These are phyloP conservation scores for Taurulus bubalis DNA, from an alignment of 2,113 vertebrate species.

Conservation along the genomic window DNA sequence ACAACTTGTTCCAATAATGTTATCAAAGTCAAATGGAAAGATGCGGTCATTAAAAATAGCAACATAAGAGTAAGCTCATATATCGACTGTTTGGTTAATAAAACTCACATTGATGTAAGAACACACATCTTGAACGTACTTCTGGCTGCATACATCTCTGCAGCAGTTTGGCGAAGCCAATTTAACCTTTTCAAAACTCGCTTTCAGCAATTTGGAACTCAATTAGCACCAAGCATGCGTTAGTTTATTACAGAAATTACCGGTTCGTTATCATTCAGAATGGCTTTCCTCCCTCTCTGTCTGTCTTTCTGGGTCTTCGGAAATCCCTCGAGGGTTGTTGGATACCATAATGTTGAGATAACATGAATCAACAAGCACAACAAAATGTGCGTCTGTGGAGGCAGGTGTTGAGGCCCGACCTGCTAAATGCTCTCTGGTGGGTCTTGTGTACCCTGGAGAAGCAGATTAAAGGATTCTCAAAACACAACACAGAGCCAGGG, in stretches of 20 bases:
- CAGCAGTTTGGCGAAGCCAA: slow-evolving; percentile 33
- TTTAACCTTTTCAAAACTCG: slow-evolving; percentile 61
- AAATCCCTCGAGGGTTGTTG: slow-evolving; percentile 49
- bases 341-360: slow-evolving; percentile 50
- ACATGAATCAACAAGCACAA: slow-evolving; percentile 60
- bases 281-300: slow-evolving; percentile 13
- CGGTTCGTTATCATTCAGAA: slow-evolving; percentile 55
- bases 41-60: slow-evolving; percentile 8
- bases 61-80: background rate
- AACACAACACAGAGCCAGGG: slow-evolving; percentile 46
- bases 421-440: slow-evolving; percentile 53
- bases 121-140: background rate
- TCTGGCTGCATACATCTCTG: background rate
- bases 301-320: slow-evolving; percentile 33
- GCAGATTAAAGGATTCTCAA: slow-evolving; percentile 46
- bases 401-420: slow-evolving; percentile 53
- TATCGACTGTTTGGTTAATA: background rate
- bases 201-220: slow-evolving; percentile 61
- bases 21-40: slow-evolving; percentile 51
- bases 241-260: slow-evolving; percentile 66
- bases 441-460: slow-evolving; percentile 41
- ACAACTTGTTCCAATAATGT: slow-evolving; percentile 31
- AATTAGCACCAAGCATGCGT: slow-evolving; percentile 62
- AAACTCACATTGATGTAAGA: background rate
- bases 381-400: slow-evolving; percentile 27